A percentile compares a stretch with the other conserved stretches of the same genome.
Evolutionary conservation across 2,797 vertebrate genomes (phyloP).

Genomic region (Coracias cyanogaster): DNA sequence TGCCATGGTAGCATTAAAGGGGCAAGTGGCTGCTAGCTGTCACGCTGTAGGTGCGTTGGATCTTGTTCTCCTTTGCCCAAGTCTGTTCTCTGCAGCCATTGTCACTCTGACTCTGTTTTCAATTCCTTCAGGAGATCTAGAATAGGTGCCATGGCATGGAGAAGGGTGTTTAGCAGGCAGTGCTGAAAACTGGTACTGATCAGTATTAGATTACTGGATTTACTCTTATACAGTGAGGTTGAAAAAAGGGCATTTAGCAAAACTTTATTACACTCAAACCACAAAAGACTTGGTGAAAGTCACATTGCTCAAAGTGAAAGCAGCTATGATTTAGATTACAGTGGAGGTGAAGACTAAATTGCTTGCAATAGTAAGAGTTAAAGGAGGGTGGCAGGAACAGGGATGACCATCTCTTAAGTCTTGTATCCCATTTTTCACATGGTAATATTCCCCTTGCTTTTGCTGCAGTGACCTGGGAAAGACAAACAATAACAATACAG

Average conservation of each 20-base stretch:
- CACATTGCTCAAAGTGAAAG: not conserved
- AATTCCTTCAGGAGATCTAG: not conserved
- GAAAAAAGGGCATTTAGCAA: conserved; percentile 13
- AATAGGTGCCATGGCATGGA: not conserved
- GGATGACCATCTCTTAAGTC: not conserved
- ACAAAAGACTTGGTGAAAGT: conserved; percentile 5
- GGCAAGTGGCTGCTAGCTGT: not conserved
- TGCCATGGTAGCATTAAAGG: rapidly evolving
- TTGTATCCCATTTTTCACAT: not conserved
- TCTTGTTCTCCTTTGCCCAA: not conserved
- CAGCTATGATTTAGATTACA: not conserved
- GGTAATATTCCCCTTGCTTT: not conserved
- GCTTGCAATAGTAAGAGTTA: not conserved
- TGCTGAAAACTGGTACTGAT: not conserved
- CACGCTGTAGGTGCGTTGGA: not conserved
- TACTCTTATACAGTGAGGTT: not conserved
- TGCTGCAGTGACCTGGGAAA: not conserved
- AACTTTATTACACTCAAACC: not conserved
- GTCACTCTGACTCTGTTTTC: not conserved
- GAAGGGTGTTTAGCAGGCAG: not conserved
- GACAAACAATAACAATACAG: not conserved
- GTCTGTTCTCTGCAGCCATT: not conserved
- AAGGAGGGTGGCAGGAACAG: not conserved
- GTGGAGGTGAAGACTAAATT: not conserved
- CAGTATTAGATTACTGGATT: not conserved